These are phyloP conservation scores for Resseliella maxima DNA, from an alignment of 2,888 invertebrate genomes.

Conservation along the genomic window DNA sequence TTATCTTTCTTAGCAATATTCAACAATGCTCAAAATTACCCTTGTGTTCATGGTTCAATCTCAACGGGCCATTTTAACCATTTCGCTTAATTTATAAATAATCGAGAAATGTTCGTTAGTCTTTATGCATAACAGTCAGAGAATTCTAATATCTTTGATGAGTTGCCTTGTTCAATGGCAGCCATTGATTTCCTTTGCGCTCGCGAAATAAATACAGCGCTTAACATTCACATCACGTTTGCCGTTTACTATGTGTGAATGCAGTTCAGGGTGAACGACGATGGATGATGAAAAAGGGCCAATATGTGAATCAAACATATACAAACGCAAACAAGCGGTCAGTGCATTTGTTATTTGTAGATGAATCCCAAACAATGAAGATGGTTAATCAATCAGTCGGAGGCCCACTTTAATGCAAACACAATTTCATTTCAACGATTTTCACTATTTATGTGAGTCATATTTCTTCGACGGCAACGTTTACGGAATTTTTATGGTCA, in stretches of 20 bases:
- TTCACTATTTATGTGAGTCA: slow-evolving; percentile 41
- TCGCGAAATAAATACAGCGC: not conserved
- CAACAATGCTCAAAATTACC: not conserved
- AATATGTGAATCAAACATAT: not conserved
- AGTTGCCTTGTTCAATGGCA: not conserved
- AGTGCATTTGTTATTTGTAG: not conserved
- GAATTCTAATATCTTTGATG: slow-evolving; percentile 7
- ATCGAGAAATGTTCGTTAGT: slow-evolving; percentile 28
- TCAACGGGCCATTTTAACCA: slow-evolving; percentile 19
- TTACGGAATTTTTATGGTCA: slow-evolving; percentile 40
- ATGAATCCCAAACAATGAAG: not conserved
- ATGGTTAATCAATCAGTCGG: slow-evolving; percentile 14
- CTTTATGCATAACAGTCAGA: slow-evolving; percentile 1
- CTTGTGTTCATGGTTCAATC: not conserved
- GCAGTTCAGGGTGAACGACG: not conserved
- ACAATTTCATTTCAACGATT: not conserved
- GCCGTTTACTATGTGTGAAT: slow-evolving; percentile 18
- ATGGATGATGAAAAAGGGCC: not conserved
- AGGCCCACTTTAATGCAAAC: not conserved
- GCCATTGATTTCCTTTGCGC: not conserved
- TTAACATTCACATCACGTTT: slow-evolving; percentile 1
- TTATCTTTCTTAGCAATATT: not conserved
- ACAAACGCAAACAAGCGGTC: not conserved
- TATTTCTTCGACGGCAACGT: slow-evolving; percentile 47
- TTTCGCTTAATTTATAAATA: slow-evolving; percentile 25